Evolutionary conservation across 1,140 invertebrate genomes (phyloP).

Genomic region (Diabrotica undecimpunctata): DNA sequence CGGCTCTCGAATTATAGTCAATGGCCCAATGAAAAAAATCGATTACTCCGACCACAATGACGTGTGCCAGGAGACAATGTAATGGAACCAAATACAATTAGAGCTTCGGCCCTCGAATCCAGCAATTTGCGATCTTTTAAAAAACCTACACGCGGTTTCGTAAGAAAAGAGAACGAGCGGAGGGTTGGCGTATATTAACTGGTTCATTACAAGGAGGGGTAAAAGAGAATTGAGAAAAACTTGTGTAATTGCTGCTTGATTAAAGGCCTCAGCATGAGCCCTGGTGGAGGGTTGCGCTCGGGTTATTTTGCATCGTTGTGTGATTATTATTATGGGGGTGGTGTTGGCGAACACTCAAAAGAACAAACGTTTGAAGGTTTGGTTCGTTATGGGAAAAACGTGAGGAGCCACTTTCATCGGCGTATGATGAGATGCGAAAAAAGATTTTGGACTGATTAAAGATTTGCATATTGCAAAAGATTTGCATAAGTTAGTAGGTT

Average conservation of each 20-base stretch:
- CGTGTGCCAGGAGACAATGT: too few relatives aligned
- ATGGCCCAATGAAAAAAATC: too few relatives aligned
- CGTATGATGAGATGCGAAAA: not conserved
- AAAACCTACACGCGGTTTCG: constrained; percentile 12
- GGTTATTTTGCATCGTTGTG: constrained; percentile 24
- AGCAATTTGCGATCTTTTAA: constrained; percentile 14
- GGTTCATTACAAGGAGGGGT: constrained; percentile 31
- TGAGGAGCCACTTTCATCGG: not conserved
- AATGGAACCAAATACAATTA: not conserved
- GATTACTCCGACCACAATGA: too few relatives aligned
- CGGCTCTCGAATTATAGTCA: too few relatives aligned
- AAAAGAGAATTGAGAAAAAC: constrained; percentile 27
- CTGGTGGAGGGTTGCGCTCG: constrained; percentile 21
- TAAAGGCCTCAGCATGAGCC: constrained; percentile 28
- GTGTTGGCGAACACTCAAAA: constrained; percentile 27
- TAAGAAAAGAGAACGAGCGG: constrained; percentile 14
- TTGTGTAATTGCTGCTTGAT: constrained; percentile 36
- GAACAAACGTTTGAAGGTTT: constrained; percentile 29
- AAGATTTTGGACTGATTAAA: not conserved
- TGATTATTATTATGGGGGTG: constrained; percentile 30
- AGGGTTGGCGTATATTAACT: constrained; percentile 31
- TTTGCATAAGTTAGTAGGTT: too few relatives aligned
- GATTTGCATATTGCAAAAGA: too few relatives aligned
- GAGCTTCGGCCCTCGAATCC: constrained; percentile 3
- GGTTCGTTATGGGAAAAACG: not conserved